These are phyloP conservation scores for Sialis fuliginosa DNA, from an alignment of 2,888 invertebrate species.

Conservation along the genomic window DNA sequence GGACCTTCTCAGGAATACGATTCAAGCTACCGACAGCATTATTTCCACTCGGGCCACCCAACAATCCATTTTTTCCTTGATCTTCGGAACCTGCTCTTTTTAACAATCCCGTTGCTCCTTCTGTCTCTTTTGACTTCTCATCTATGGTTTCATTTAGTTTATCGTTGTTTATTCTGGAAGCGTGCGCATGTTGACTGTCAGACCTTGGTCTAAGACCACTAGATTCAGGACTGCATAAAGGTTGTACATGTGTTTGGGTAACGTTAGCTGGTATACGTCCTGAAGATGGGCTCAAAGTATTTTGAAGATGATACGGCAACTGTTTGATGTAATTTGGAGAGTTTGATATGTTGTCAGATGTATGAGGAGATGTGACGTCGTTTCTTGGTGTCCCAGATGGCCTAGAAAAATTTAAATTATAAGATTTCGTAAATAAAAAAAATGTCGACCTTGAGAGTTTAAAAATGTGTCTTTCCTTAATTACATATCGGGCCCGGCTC, in stretches of 20 bases:
- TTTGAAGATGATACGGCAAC: conserved; percentile 5
- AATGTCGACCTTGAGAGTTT: too few species aligned
- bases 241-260: conserved; percentile 12
- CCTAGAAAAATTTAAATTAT: conserved; percentile 17
- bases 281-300: conserved; percentile 7
- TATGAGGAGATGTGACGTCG: conserved; percentile 21
- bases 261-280: conserved; percentile 16
- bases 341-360: not conserved
- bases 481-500: too few species aligned
- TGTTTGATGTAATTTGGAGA: conserved; percentile 1
- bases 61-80: not conserved
- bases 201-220: conserved; percentile 6
- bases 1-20: not conserved
- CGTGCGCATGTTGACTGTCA: conserved; percentile 8
- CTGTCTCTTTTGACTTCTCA: not conserved
- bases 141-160: not conserved
- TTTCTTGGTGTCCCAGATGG: conserved; percentile 30
- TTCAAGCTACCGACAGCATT: not conserved
- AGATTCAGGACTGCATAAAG: conserved; percentile 8
- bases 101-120: not conserved
- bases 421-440: too few species aligned
- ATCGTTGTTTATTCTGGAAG: conserved; percentile 7
- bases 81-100: not conserved
- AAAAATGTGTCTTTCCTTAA: too few species aligned
- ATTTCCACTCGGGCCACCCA: not conserved